These are phyloP conservation scores for Cheilosia grossa DNA, from an alignment of 2,888 invertebrate genomes.

Conservation along the genomic window DNA sequence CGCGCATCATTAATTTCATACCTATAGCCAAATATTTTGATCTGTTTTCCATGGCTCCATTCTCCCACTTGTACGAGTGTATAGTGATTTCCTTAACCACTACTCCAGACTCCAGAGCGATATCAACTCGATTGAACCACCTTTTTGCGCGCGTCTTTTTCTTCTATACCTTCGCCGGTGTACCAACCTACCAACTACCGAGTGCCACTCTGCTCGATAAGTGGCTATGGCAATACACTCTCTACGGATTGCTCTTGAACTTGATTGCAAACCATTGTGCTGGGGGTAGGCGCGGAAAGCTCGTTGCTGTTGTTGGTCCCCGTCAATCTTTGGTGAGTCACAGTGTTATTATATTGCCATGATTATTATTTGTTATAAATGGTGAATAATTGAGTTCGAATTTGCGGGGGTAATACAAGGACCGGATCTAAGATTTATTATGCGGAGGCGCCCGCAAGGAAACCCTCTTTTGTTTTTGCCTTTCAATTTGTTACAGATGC, in stretches of 20 bases:
- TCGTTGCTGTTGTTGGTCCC: not conserved
- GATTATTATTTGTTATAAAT: slow-evolving; percentile 72
- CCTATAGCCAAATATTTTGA: slow-evolving; percentile 63
- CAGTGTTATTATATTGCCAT: slow-evolving; percentile 62
- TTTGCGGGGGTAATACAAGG: slow-evolving; percentile 29
- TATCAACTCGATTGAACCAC: slow-evolving; percentile 66
- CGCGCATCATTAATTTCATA: slow-evolving; percentile 41
- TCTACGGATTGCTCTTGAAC: slow-evolving; percentile 70
- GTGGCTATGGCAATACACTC: slow-evolving; percentile 46
- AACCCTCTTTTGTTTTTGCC: slow-evolving; percentile 49
- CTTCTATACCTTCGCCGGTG: not conserved
- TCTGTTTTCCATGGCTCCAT: slow-evolving; percentile 51
- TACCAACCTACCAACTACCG: too few relatives aligned
- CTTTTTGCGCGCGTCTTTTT: slow-evolving; percentile 41
- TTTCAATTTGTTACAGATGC: slow-evolving; percentile 72
- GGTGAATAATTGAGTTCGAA: slow-evolving; percentile 66
- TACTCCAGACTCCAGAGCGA: slow-evolving; percentile 51
- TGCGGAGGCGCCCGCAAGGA: slow-evolving; percentile 16
- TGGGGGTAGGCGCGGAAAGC: slow-evolving; percentile 18
- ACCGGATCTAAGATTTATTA: slow-evolving; percentile 61
- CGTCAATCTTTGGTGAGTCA: slow-evolving; percentile 27
- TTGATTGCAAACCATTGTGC: slow-evolving; percentile 62
- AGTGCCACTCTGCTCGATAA: slow-evolving; percentile 12
- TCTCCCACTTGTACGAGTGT: slow-evolving; percentile 1
- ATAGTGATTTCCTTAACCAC: slow-evolving; percentile 24